Evolutionary conservation across 2,113 vertebrate species (phyloP).

Genomic region (Tyrannus savana): DNA sequence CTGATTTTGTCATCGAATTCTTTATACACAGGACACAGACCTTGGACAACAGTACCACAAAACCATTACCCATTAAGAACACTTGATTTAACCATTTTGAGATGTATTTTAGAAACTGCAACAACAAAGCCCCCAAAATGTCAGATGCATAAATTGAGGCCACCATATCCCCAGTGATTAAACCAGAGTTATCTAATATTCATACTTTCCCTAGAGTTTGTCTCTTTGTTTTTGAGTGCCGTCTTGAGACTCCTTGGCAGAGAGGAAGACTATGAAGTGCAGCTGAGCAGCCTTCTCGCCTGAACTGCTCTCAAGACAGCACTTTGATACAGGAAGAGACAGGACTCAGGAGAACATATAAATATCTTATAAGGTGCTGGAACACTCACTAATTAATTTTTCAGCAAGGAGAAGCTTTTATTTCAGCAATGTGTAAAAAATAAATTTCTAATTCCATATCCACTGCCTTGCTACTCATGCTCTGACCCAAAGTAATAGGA

Average conservation of each 20-base stretch:
- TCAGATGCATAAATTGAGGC: neutral
- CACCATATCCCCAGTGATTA: conserved; percentile 1
- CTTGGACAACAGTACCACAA: neutral
- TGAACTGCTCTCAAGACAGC: conserved; percentile 59
- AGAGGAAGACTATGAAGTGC: conserved; percentile 8
- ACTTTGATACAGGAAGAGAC: conserved; percentile 55
- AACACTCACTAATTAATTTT: conserved; percentile 73
- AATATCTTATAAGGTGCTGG: conserved; percentile 73
- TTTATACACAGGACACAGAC: neutral
- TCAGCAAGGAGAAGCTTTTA: conserved; percentile 70
- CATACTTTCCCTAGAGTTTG: conserved; percentile 19
- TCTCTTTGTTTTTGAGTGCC: conserved; percentile 1
- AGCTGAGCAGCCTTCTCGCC: conserved; percentile 32
- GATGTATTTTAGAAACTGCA: neutral
- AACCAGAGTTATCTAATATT: conserved; percentile 60
- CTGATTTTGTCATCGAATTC: neutral
- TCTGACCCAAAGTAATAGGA: neutral
- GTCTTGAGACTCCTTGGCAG: conserved; percentile 52
- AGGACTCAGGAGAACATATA: conserved; percentile 56
- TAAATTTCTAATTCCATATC: conserved; percentile 18
- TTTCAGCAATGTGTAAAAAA: conserved; percentile 58
- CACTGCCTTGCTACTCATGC: neutral
- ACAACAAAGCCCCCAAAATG: neutral
- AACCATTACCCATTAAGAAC: neutral
- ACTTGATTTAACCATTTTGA: neutral